Conservation (phyloP, 2,113 vertebrate genomes). For the Marmota monax region DNA sequence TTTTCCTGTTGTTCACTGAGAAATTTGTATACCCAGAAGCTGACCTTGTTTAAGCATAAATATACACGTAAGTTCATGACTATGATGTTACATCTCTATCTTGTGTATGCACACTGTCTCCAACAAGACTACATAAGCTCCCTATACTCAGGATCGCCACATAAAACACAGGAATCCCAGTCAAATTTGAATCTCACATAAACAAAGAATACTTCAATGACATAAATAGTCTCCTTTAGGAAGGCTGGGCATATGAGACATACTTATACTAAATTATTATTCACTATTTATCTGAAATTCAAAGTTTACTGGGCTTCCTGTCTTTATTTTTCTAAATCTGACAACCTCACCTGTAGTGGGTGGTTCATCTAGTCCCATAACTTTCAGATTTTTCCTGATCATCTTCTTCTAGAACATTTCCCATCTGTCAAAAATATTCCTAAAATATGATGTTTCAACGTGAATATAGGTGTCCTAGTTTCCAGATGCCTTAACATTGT, state of each 20-base stretch:
- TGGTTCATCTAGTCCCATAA: neutral
- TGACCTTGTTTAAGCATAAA: neutral
- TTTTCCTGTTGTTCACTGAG: neutral
- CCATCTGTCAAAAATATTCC: neutral
- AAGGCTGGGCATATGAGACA: neutral
- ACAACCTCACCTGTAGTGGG: neutral
- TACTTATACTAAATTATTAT: neutral
- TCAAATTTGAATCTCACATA: neutral
- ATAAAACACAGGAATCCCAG: neutral
- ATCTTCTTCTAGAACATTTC: neutral
- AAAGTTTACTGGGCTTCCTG: neutral
- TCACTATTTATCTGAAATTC: neutral
- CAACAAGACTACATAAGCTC: neutral
- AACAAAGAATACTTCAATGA: neutral
- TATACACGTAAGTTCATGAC: neutral
- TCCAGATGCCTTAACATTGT: neutral
- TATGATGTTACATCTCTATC: neutral
- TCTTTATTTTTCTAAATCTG: slow-evolving; percentile 7
- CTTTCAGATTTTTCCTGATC: slow-evolving; percentile 5
- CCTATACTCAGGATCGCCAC: neutral
- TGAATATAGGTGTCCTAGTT: neutral
- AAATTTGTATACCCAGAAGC: neutral
- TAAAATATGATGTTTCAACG: neutral
- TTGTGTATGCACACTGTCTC: neutral
- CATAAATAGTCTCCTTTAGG: neutral